Percentiles rank a stretch among this genome's conserved stretches.
phyloP scores from a whole-genome alignment of 2,797 vertebrate genomes.

The Sebastes nivosus region DNA sequence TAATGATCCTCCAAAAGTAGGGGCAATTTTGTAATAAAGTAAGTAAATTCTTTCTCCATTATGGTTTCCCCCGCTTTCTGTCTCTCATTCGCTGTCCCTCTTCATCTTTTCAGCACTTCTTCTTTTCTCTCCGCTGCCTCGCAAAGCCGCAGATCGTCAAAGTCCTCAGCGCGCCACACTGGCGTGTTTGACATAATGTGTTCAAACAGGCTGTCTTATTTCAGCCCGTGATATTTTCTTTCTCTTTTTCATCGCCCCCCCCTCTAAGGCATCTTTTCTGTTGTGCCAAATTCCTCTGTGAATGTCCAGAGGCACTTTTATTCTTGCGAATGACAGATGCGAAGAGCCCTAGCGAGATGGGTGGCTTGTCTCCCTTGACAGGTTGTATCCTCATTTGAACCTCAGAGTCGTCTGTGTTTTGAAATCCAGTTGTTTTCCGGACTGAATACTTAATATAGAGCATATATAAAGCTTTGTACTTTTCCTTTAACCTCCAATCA shows the following conservation, averaged over 20 bases:
- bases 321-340: constrained; percentile 55
- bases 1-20: neutral
- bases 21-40: neutral
- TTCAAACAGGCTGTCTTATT: constrained; percentile 66
- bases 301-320: constrained; percentile 46
- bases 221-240: constrained; percentile 38
- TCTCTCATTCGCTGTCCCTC: constrained; percentile 20
- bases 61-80: neutral
- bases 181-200: constrained; percentile 57
- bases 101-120: constrained; percentile 36
- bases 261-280: constrained; percentile 9
- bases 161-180: constrained; percentile 20
- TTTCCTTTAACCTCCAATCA: neutral
- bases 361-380: constrained; percentile 30
- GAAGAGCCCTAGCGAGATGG: constrained; percentile 37
- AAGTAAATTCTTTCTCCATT: neutral
- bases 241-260: constrained; percentile 9
- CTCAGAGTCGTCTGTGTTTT: neutral
- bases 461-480: neutral
- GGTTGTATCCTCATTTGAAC: constrained; percentile 60
- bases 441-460: neutral
- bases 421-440: neutral
- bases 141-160: constrained; percentile 29
- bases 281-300: constrained; percentile 49
- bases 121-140: neutral